These are phyloP conservation scores for human (Homo sapiens) DNA, from an alignment of 2,113 vertebrate species.

Conservation along the genomic window GRCh38 chr4:120055001-120055500, in stretches of 20 bases:
- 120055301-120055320: conserved; percentile 58
- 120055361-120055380: conserved; percentile 43
- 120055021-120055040: neutral
- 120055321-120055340: conserved; percentile 45
- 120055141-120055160: conserved; percentile 31
- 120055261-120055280: conserved; percentile 36
- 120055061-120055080: neutral
- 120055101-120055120: neutral
- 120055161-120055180: neutral
- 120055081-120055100: neutral
- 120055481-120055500: neutral
- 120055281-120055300: conserved; percentile 43
- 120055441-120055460: conserved; percentile 57
- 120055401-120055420: conserved; percentile 59
- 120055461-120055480: neutral
- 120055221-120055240: neutral
- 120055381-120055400: conserved; percentile 65
- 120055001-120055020: neutral
- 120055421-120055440: conserved; percentile 27
- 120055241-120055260: conserved; percentile 48
- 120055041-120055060: neutral
- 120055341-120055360: conserved; percentile 44
- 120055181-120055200: neutral
- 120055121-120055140: neutral
- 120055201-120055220: conserved; percentile 10